Evolutionary conservation across 2,797 vertebrate species (phyloP), one percentile per base, ranked within the genome.

Genomic region (Pangasius mekongensis): DNA sequence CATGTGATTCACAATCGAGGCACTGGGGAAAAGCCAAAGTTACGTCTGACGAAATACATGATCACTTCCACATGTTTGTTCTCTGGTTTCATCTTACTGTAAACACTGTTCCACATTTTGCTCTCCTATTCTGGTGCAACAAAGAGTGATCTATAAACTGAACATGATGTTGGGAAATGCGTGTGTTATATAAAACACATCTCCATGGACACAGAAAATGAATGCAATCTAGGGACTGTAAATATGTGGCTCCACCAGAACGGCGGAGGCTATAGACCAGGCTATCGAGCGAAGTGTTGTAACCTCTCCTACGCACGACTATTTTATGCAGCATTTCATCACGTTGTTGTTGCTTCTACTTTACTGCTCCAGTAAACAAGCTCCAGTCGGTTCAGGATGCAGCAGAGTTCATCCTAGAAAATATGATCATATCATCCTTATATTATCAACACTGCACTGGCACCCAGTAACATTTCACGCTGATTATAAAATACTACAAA

Each of bases 41-140:
- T 33, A 71, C 11, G 2, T 1, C 66, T 81, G 76, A 62, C 5
- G 66, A 89, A 89, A 85, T 52, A 27, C 84, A 86, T 86, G 43
- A 82, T 80, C 43, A 73, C 47, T 74, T 54, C 67, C 77, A 64
- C 43, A 73, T 86, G 66, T 89, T 67, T 52, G 24, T 33, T 27
- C 78, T 58, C 56, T 14, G 39, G 66, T 88, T 85, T 62, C 85
- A 71, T 84, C 54, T 39, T 20, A 60, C 69, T 30, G 24, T 47
- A 76, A 85, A 62, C 71, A 43, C 69, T 60, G 69, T n/a, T 69
- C 82, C 62, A 84, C 64, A 52, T 67, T 84, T 67, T 67, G n/a
- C 36, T 84, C 82, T 47, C n/a, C 18, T 64, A 2, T 66, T 83
- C 22, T 49, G n/a, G 24, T 64, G 78, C 16, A 20, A 54, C 9